Evolutionary conservation across 2,113 vertebrate genomes (phyloP), one percentile per base, ranked within the genome.

Genomic region (Lethenteron camtschaticum): DNA sequence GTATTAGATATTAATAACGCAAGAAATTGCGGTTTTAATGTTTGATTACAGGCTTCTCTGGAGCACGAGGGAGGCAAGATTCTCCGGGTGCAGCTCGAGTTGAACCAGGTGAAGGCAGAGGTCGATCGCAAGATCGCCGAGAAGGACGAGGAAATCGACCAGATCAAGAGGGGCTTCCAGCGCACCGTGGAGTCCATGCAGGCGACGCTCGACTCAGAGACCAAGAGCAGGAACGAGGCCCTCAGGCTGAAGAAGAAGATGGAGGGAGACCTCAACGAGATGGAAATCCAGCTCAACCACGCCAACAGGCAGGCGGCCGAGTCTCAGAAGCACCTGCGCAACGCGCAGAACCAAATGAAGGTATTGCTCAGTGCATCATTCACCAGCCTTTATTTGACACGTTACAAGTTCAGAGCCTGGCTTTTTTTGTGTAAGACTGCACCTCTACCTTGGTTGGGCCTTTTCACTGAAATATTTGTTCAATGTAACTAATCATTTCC

Each of bases 181-280:
- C 82, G 86, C 1, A 80, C 83, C 3, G 76, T 90, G 78, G 90
- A 96, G 71, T 85, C 87, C 73, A 82, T 94, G 80, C 90, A 95
- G 78, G 79, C 87, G 71, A 86, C 83, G 1, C 77, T 94, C 57
- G 88, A 95, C 1, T 82, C 87, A 0, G 89, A 96, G 80, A 80
- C 85, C 1, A 83, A 84, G 76, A 86, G 87, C 73, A 85, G 85
- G 75, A 90, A 86, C 0, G 90, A 96, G 79, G 90, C 90, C 0
- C 75, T 89, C n/a, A 73, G 87, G 55, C 82, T 95, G 70, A 85
- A 82, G 77, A 95, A 96, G 81, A 96, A 96, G 79, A 91, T 94
- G 88, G 89, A 95, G 70, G 84, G 86, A 0, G 89, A 95, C 77
- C 77, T 94, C 76, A 95, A 94, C 0, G 87, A 91, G 73, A 87